Evolutionary conservation across 2,113 vertebrate genomes (phyloP).

Genomic region (Picathartes gymnocephalus): DNA sequence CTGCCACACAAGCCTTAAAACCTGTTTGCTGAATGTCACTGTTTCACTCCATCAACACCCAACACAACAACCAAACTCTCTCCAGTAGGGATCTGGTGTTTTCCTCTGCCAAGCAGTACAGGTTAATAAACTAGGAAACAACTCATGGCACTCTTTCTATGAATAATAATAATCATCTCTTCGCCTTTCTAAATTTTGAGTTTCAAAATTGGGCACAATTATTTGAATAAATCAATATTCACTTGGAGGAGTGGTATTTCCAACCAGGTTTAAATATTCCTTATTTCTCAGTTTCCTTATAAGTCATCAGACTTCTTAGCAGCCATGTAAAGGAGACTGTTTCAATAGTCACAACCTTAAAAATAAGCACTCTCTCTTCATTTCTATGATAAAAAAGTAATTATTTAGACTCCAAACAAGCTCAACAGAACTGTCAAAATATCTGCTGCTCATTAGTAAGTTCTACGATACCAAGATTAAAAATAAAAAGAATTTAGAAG

Average conservation of each 20-base stretch:
- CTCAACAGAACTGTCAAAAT: not conserved
- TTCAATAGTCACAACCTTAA: slow-evolving; percentile 66
- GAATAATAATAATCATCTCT: not conserved
- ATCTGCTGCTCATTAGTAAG: not conserved
- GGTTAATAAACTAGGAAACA: slow-evolving; percentile 7
- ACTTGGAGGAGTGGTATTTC: not conserved
- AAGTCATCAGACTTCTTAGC: slow-evolving; percentile 38
- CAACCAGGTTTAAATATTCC: not conserved
- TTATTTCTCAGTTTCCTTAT: not conserved
- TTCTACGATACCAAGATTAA: not conserved
- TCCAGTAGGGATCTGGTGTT: not conserved
- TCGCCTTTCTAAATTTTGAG: not conserved
- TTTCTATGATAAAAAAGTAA: not conserved
- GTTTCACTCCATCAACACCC: slow-evolving; percentile 27
- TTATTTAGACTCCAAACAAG: slow-evolving; percentile 22
- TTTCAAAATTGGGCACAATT: not conserved
- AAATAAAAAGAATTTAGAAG: not conserved
- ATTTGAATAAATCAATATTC: not conserved
- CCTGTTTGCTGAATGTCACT: slow-evolving; percentile 31
- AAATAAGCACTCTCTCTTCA: slow-evolving; percentile 57
- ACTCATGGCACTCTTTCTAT: not conserved
- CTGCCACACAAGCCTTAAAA: slow-evolving; percentile 44
- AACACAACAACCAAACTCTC: not conserved
- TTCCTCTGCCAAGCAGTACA: not conserved
- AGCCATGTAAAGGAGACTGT: slow-evolving; percentile 13